Base-by-base conservation (phyloP, 2,888 invertebrate species). In the Nesidiocoris tenuis region DNA sequence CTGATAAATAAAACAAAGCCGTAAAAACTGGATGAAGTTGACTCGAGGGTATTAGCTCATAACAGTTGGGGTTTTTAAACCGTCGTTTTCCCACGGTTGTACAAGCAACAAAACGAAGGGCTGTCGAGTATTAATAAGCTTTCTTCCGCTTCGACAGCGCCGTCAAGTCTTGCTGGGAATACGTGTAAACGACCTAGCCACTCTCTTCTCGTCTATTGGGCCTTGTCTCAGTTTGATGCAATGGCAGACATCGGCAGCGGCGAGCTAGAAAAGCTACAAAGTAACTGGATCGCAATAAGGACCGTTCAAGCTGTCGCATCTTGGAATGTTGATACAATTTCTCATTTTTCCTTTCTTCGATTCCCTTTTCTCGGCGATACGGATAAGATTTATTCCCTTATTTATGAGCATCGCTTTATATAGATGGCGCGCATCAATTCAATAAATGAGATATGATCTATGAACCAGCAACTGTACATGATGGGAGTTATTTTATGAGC, bases 41-140 rank as follows among this genome's bases (percentile, higher is more conserved):
- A 67, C 67, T 67, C 12, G 39, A 39, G 56, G 67, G 67, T 67
- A 67, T 67, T 67, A 67, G 67, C 67, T 67, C 67, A 67, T 67
- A 67, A 67, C 67, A 25, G 56, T 67, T 21, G 67, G 39, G 55
- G 67, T 67, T 67, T 56, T 67, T 67, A 67, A 67, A 12, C 19
- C 56, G 67, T 21, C 54, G 21, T 18, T 67, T 67, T 56, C 67
- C 67, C 55, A 54, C 55, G 67, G 55, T 56, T 55, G 55, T 21
- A 22, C n/a, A n/a, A n/a, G n/a, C n/a, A n/a, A n/a, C n/a, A 55
- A 56, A 12, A 39, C 39, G 39, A 39, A 7, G 39, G 39, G 67
- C 56, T 17, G 22, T 18, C 16, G 12, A 54, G 55, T 55, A 67
- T 67, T 67, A 19, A 67, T 67, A 67, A 22, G 21, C 56, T 67